Percentiles rank a stretch among this genome's conserved stretches.
These are phyloP conservation scores for Falco naumanni DNA, from an alignment of 2,797 vertebrate genomes.

Conservation along the genomic window DNA sequence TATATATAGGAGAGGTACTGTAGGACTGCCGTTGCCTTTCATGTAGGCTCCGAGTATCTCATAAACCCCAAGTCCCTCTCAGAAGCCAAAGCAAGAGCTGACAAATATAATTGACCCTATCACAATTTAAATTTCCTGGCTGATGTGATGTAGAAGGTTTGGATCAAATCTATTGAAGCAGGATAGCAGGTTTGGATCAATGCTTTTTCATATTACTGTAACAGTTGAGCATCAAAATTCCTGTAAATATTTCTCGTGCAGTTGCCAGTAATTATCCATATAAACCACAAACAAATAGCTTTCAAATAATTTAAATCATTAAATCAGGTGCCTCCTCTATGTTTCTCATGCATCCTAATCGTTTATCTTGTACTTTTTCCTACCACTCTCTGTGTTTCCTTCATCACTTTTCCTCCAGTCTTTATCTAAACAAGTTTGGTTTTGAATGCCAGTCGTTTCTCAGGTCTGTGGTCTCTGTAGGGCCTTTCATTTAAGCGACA, in stretches of 20 bases:
- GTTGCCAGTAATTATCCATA: neutral
- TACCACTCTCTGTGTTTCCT: neutral
- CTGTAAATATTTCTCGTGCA: constrained; percentile 30
- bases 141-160: neutral
- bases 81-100: neutral
- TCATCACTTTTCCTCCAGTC: neutral
- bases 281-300: neutral
- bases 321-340: neutral
- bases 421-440: neutral
- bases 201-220: constrained; percentile 43
- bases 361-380: neutral
- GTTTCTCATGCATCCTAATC: neutral
- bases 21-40: neutral
- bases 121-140: constrained; percentile 18
- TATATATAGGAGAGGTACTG: neutral
- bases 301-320: neutral
- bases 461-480: neutral
- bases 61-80: neutral
- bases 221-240: constrained; percentile 37
- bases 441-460: neutral
- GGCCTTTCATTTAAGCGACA: neutral
- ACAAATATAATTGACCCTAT: neutral
- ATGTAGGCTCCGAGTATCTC: neutral
- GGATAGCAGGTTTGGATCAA: constrained; percentile 43
- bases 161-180: constrained; percentile 18